Evolutionary conservation across 2,888 invertebrate species (phyloP), one percentile per base, ranked within the genome.

Genomic region (Drosophila buzzatii): DNA sequence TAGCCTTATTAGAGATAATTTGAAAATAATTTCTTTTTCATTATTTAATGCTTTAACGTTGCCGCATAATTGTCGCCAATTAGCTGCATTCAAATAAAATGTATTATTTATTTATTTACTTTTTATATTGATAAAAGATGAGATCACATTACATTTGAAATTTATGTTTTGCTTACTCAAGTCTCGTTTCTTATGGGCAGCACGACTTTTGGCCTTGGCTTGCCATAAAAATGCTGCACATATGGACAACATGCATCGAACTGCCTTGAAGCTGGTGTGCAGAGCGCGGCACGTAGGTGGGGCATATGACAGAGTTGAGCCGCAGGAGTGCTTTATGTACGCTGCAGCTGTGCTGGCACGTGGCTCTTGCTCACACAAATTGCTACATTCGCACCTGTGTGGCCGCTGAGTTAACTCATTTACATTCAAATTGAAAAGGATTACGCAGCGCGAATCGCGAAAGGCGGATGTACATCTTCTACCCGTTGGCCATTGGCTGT

Each of bases 371-470:
- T 55, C 62, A 75, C 61, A 52, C 20, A 47, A 57, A 45, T 66
- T 51, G 45, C 61, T 64, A 52, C 55, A 59, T 63, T 76, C 53
- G 58, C 77, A 76, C 66, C 66, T 73, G 53, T 56, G 59, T 69
- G 65, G 53, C 55, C 65, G 69, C 47, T 61, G 58, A 72, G 75
- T 73, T 81, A 73, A 59, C 81, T 82, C 88, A 86, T 86, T 86
- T 85, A 70, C 81, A 86, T 89, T 68, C 73, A 76, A 78, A 80
- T 76, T 80, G 72, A 81, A 81, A 68, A 33, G 69, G 71, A 72
- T 73, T 75, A 70, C 70, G 58, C 57, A 44, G 62, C 49, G 61
- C 44, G 75, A 68, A 59, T 55, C 53, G 49, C 56, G 73, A 53
- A 56, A 39, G 58, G 27, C 18, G 65, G 18, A 58, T 56, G 20